Evolutionary conservation across 2,888 invertebrate genomes (phyloP), one percentile per base, ranked within the genome.

Genomic region (Nebria salina): DNA sequence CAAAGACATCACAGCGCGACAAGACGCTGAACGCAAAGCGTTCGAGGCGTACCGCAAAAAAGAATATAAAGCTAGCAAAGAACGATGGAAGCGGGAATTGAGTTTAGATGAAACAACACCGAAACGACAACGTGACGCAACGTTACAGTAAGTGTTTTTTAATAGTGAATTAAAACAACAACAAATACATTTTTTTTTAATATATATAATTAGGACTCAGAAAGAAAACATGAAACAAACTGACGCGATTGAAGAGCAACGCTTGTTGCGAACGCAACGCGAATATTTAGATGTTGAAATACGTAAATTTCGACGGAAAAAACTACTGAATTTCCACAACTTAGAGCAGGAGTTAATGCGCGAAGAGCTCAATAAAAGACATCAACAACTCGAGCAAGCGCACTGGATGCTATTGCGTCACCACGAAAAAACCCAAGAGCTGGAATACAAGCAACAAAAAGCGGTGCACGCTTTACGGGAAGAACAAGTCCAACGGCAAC

Each of bases 31-130:
- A 87, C 92, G 96, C 83, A 98, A 98, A 88, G 94, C 95, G 83
- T 97, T 97, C 88, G 96, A 96, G 88, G 91, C 95, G 85, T 96
- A 96, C 88, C 97, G 98, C 90, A 97, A 98, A 91, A 96, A 96
- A 89, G 98, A 99, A 90, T 99, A 99, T 91, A 96, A 96, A 91
- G 95, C 95, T 76, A 98, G 96, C 89, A 99, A 98, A 90, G 99
- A 99, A 88, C 91, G 97, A 85, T 97, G 98, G 95, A 99, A 98
- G 93, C 93, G 95, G 86, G 97, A 97, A 87, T 91, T 97, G 84
- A 96, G 96, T 73, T 94, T 96, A 91, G 97, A 97, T 88, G 97
- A 97, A 89, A 94, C 96, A 79, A 97, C 97, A 86, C 96, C 97
- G 78, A 97, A 97, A 90, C 91, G 97, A 86, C 96, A 97, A 89